A percentile compares a stretch with the other conserved stretches of the same genome.
Evolutionary conservation across 2,888 invertebrate species (phyloP).

Genomic region (Petrolisthes cinctipes): DNA sequence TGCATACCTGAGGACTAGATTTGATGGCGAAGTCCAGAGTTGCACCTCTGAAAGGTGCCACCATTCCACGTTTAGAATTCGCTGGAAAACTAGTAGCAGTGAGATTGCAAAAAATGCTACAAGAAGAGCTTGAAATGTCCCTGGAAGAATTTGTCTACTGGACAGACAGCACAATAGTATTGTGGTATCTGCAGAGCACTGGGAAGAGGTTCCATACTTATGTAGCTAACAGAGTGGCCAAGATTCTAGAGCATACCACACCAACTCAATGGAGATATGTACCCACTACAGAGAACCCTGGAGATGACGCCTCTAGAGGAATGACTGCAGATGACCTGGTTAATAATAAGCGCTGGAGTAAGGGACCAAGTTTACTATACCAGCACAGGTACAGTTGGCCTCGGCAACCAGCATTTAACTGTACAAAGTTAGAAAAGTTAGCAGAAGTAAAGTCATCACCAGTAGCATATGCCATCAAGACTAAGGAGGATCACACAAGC

Average conservation of each 20-base stretch:
- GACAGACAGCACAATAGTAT: not conserved
- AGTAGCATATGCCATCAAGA: slow-evolving; percentile 19
- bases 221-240: slow-evolving; percentile 15
- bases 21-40: slow-evolving; percentile 8
- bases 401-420: slow-evolving; percentile 4
- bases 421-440: slow-evolving; percentile 6
- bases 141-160: slow-evolving; percentile 19
- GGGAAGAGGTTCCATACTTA: slow-evolving; percentile 22
- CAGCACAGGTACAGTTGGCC: not conserved
- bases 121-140: not conserved
- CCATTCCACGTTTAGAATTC: slow-evolving; percentile 3
- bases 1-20: slow-evolving; percentile 1
- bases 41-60: slow-evolving; percentile 10
- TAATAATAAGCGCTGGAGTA: not conserved
- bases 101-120: not conserved
- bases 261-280: slow-evolving; percentile 34
- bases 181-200: slow-evolving; percentile 22
- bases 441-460: not conserved
- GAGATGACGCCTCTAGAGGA: slow-evolving; percentile 17
- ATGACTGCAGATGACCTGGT: slow-evolving; percentile 8
- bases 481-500: not conserved
- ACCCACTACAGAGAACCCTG: slow-evolving; percentile 22
- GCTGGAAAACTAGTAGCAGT: slow-evolving; percentile 24
- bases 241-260: slow-evolving; percentile 23
- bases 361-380: slow-evolving; percentile 15